Percentiles rank a stretch among this genome's conserved stretches.
Conservation (phyloP, 2,888 invertebrate genomes). For the Drosophila ochracea region DNA sequence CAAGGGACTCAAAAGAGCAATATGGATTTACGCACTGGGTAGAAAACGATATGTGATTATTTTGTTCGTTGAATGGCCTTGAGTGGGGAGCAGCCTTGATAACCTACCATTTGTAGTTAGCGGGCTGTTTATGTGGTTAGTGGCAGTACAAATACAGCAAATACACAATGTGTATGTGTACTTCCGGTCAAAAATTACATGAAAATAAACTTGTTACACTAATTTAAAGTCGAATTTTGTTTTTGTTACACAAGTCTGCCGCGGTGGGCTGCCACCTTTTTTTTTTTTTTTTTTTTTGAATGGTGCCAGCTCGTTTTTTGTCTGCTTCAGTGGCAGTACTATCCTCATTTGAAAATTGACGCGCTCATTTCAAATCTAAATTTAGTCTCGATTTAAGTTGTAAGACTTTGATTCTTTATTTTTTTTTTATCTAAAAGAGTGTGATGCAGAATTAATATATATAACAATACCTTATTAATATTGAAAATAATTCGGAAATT, state of each 20-base stretch:
- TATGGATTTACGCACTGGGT: slow-evolving; percentile 28
- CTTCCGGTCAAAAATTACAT: slow-evolving; percentile 42
- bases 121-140: slow-evolving; percentile 4
- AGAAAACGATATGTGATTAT: slow-evolving; percentile 24
- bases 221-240: slow-evolving; percentile 61
- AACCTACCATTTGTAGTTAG: slow-evolving; percentile 49
- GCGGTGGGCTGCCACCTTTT: slow-evolving; percentile 40
- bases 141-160: slow-evolving; percentile 32
- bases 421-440: background rate
- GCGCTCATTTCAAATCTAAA: slow-evolving; percentile 10
- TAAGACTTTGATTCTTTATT: background rate
- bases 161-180: slow-evolving; percentile 28
- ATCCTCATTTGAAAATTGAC: slow-evolving; percentile 6
- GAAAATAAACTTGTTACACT: slow-evolving; percentile 44
- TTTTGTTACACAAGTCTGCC: slow-evolving; percentile 72
- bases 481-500: too few relatives aligned
- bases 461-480: too few relatives aligned
- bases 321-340: slow-evolving; percentile 28
- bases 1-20: slow-evolving; percentile 12
- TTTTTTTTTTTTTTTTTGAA: background rate
- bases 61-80: slow-evolving; percentile 37
- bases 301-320: slow-evolving; percentile 26
- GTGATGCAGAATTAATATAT: background rate
- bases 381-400: background rate
- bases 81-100: slow-evolving; percentile 26